Percentiles rank a stretch among this genome's conserved stretches.
These are phyloP conservation scores for Nymphicus hollandicus DNA, from an alignment of 2,113 vertebrate genomes.

Conservation along the genomic window DNA sequence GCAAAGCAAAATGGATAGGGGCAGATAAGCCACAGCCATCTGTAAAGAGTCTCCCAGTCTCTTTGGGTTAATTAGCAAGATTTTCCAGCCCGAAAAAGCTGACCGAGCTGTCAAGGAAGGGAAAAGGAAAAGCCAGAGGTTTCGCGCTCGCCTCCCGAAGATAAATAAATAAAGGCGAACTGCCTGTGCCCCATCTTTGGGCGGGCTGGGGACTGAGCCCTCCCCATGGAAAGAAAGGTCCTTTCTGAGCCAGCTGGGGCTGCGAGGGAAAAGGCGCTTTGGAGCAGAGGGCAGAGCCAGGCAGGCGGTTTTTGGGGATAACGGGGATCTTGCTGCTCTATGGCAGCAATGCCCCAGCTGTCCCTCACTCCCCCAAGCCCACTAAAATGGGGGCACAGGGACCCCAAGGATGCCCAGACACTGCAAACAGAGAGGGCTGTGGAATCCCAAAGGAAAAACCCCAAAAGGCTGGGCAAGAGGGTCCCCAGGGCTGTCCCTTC, in stretches of 20 bases:
- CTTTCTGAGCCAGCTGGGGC: background rate
- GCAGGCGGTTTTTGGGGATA: background rate
- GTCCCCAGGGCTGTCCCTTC: background rate
- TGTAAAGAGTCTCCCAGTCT: background rate
- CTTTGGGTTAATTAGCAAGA: slow-evolving; percentile 49
- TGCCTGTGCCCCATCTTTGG: background rate
- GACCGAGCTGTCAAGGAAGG: slow-evolving; percentile 3
- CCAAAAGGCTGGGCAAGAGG: background rate
- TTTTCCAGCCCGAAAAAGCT: slow-evolving; percentile 38
- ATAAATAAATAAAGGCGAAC: slow-evolving; percentile 2
- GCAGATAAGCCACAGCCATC: slow-evolving; percentile 29
- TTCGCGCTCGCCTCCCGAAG: background rate
- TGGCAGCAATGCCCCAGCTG: rapidly evolving
- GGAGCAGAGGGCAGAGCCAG: background rate
- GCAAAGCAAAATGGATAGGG: slow-evolving; percentile 7
- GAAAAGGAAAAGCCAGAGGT: slow-evolving; percentile 31
- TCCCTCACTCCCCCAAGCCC: background rate
- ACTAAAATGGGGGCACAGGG: rapidly evolving
- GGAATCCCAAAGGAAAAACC: background rate
- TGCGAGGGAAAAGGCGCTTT: background rate
- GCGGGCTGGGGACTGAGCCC: background rate
- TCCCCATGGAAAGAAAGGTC: background rate
- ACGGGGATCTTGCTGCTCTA: background rate
- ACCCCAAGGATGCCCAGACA: background rate
- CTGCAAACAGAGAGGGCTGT: background rate